phyloP scores from a whole-genome alignment of 1,140 invertebrate genomes.

The Xylocopa sonorina region DNA sequence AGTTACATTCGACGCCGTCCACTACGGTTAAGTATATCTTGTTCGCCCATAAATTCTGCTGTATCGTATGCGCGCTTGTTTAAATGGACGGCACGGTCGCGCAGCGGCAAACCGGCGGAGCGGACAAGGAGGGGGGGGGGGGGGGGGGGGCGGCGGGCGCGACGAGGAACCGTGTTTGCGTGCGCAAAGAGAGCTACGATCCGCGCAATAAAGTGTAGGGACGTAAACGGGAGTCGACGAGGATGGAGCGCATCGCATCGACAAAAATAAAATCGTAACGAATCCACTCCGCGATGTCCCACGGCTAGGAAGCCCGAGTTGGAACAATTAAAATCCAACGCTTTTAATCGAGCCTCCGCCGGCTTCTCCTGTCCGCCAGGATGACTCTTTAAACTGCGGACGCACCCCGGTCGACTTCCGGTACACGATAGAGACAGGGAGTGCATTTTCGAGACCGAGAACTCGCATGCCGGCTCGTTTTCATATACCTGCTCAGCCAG shows the following conservation, averaged over 20 bases:
- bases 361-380: neutral
- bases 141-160: neutral
- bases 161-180: slow-evolving; percentile 16
- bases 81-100: slow-evolving; percentile 8
- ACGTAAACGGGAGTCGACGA: slow-evolving; percentile 74
- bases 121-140: too few relatives aligned
- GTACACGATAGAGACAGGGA: neutral
- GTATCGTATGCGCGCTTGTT: slow-evolving; percentile 34
- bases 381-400: neutral
- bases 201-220: slow-evolving; percentile 75
- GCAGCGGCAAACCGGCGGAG: too few relatives aligned
- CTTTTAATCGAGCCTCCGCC: neutral
- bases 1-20: slow-evolving; percentile 33
- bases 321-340: slow-evolving; percentile 1
- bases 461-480: neutral
- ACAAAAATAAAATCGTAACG: neutral
- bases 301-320: neutral
- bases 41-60: slow-evolving; percentile 54
- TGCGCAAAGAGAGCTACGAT: slow-evolving; percentile 51
- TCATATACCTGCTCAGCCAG: neutral
- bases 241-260: slow-evolving; percentile 12
- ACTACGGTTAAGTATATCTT: slow-evolving; percentile 52
- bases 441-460: neutral
- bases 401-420: neutral
- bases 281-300: neutral